A percentile compares a stretch with the other conserved stretches of the same genome.
Evolutionary conservation across 2,888 invertebrate species (phyloP).

Genomic region (Camptogramma bilineatum): DNA sequence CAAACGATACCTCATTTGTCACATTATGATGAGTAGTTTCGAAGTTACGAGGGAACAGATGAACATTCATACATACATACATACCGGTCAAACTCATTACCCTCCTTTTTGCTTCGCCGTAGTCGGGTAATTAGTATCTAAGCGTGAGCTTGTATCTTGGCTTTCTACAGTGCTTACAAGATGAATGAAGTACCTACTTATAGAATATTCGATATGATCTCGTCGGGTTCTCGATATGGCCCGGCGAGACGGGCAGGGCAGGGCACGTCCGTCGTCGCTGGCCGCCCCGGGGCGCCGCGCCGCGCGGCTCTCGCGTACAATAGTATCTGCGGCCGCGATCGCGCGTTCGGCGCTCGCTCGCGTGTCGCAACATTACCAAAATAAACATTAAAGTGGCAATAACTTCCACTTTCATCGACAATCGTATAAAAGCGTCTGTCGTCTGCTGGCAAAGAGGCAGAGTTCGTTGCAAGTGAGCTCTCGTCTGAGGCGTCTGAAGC

Average conservation of each 20-base stretch:
- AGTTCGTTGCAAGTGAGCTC: background rate
- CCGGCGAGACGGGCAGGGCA: too few species aligned
- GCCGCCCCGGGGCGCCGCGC: background rate
- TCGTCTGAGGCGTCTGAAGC: background rate
- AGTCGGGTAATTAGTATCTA: too few species aligned
- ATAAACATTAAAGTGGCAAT: conserved; percentile 18
- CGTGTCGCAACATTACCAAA: conserved; percentile 15
- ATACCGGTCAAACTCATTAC: too few species aligned
- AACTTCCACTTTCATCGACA: conserved; percentile 13
- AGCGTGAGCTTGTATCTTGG: too few species aligned
- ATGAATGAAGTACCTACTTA: too few species aligned
- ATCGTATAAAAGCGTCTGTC: background rate
- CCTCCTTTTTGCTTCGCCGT: too few species aligned
- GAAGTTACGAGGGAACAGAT: too few species aligned
- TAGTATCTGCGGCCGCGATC: background rate
- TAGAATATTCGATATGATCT: conserved; percentile 3
- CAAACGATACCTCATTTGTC: too few species aligned
- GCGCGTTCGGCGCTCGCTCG: background rate
- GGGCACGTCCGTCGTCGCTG: too few species aligned
- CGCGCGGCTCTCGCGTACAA: background rate
- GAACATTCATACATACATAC: too few species aligned
- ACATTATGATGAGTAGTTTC: too few species aligned
- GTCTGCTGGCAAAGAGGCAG: background rate
- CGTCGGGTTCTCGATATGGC: background rate
- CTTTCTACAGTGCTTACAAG: too few species aligned